Base-by-base conservation (phyloP, 2,797 vertebrate genomes). In the Vespertilio murinus region DNA sequence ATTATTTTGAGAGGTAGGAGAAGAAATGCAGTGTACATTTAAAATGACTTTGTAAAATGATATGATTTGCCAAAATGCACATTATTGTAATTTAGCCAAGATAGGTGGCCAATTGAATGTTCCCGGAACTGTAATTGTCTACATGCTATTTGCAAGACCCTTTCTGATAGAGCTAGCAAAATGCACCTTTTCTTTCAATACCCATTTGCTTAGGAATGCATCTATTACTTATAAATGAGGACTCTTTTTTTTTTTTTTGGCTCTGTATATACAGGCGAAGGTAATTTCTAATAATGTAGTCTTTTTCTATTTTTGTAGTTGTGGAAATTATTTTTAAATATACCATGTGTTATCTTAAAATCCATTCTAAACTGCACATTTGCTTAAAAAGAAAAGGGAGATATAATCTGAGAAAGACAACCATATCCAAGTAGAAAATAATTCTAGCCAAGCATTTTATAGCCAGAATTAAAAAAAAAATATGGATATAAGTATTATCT, bases 21-120 rank as follows among this genome's bases (percentile, higher is more conserved):
- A 90, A 96, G 91, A 96, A 94, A 93, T 87, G 78, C 14, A 47
- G 38, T 77, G 52, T 73, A 70, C 74, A 74, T 94, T 96, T 96
- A 93, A 96, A 96, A 96, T 90, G 88, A 94, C 90, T 93, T 95
- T 94, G 91, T 96, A 88, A 97, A 96, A 96, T 95, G 93, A 96
- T 96, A 95, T 38, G 90, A 97, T 95, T 96, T 91, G 82, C 89
- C 94, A 94, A 95, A 97, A 97, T 97, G 95, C 52, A 92, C 94
- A 96, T 97, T 95, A 96, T 88, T 92, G 85, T 96, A 96, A 97
- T 95, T 96, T 95, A 94, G 79, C 93, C 83, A 90, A 92, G 91
- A 93, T 92, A 96, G 93, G 94, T 92, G 93, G 78, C 95, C 96
- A 94, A 84, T 93, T 96, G 94, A 95, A 96, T 92, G 93, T 93